Evolutionary conservation across 1,140 invertebrate species (phyloP), one percentile per base, ranked within the genome.

Genomic region (Drosophila pseudoobscura): DNA sequence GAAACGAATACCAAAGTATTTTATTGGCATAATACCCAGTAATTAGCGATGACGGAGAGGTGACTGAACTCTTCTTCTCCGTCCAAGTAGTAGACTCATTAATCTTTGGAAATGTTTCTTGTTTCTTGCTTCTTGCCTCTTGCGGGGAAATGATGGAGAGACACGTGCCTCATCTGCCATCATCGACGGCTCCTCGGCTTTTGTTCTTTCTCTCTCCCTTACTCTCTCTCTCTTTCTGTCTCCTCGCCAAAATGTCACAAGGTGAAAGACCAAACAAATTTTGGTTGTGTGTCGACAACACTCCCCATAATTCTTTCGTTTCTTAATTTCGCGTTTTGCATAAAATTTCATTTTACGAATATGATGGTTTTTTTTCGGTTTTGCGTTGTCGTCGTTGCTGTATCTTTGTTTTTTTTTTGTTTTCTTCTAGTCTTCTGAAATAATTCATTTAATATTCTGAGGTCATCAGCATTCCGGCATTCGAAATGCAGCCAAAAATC

Each of bases 401-500:
- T 35, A 9, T 31, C 31, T 39, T 4, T 39, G 3, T 39, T 13
- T 39, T 31, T 68, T 69, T 69, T 46, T 63, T 55, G 24, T 55
- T 69, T 68, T 69, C 52, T 69, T 68, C 49, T 47, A 46, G 41
- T 63, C 39, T 13, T 39, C 35, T 39, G 35, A 39, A 45, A 53
- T 54, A 73, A 70, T 79, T 63, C 22, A 73, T 46, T 56, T 51
- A 53, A 57, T 70, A 55, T 53, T 66, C 55, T 85, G 82, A 85
- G 82, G 74, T 85, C 82, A 82, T 77, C 79, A 55, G 58, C 79
- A 82, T 76, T 69, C 73, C 73, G 41, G 17, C 60, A 69, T 52
- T 51, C 50, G 47, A 74, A 80, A 87, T 73, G 66, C 75, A 75
- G 66, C 44, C 46, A 53, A 59, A 75, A 54, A 29, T 58, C 43